A percentile compares a stretch with the other conserved stretches of the same genome.
Evolutionary conservation across 2,888 invertebrate species (phyloP).

Genomic region (Caenorhabditis angaria): DNA sequence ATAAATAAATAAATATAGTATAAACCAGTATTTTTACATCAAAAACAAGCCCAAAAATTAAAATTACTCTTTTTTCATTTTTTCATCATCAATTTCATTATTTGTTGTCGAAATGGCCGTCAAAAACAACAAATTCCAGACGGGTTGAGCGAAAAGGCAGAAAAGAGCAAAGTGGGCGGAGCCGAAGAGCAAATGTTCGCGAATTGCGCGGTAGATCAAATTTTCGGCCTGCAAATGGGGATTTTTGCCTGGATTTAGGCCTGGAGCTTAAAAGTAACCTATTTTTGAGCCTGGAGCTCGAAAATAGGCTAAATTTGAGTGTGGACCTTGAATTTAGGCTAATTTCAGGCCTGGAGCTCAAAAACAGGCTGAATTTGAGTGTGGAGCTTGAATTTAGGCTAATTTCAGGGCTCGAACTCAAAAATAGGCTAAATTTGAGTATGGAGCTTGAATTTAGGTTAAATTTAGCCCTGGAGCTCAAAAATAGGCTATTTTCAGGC

Average conservation of each 20-base stretch:
- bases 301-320: no score
- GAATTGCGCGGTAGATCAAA: constrained; percentile 1
- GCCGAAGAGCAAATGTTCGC: constrained; percentile 34
- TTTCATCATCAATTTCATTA: neutral
- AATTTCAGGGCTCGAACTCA: no score
- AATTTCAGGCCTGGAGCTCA: neutral
- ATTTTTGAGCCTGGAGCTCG: neutral
- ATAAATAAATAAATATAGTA: no score
- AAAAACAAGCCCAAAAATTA: no score
- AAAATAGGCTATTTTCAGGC: neutral
- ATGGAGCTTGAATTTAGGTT: no score
- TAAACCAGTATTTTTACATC: no score
- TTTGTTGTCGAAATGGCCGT: constrained; percentile 15
- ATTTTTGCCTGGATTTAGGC: neutral
- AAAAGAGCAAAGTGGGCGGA: constrained; percentile 43
- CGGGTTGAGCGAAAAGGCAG: constrained; percentile 35
- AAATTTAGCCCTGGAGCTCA: no score
- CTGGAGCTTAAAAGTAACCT: neutral
- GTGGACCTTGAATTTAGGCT: no score
- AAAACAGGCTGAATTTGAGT: neutral
- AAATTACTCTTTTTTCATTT: neutral
- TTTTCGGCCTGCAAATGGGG: neutral
- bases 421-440: no score
- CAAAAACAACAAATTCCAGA: constrained; percentile 52
- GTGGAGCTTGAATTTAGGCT: neutral